A percentile compares a stretch with the other conserved stretches of the same genome.
phyloP scores from a whole-genome alignment of 2,113 vertebrate species.

The Ochotona curzoniae region DNA sequence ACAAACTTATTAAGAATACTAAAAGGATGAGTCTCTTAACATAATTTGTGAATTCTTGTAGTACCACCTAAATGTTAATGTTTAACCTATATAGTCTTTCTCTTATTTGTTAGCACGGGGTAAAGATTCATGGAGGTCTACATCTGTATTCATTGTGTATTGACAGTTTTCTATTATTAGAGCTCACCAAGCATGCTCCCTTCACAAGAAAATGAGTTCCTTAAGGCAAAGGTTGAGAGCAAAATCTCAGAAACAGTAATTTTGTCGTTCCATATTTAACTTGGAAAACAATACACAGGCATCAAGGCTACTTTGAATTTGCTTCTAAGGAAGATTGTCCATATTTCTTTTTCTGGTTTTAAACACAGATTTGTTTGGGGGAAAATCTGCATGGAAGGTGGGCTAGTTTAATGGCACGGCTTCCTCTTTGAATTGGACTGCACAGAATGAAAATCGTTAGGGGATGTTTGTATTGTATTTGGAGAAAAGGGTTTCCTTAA shows the following conservation, averaged over 20 bases:
- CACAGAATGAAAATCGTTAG: constrained; percentile 78
- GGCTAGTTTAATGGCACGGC: constrained; percentile 55
- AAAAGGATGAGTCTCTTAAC: not conserved
- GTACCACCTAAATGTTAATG: not conserved
- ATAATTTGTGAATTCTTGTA: not conserved
- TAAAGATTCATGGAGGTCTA: not conserved
- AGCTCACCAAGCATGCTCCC: constrained; percentile 57
- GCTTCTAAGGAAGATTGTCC: constrained; percentile 68
- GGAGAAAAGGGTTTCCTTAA: constrained; percentile 72
- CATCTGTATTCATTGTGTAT: constrained; percentile 37
- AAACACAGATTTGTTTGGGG: not conserved
- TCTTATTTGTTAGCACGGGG: not conserved
- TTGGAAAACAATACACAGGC: constrained; percentile 61
- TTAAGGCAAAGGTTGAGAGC: constrained; percentile 72
- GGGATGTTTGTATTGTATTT: constrained; percentile 76
- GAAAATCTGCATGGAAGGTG: constrained; percentile 51
- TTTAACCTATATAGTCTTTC: not conserved
- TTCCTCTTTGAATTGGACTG: constrained; percentile 78
- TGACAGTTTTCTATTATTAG: constrained; percentile 68
- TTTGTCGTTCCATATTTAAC: constrained; percentile 69
- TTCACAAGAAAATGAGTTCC: constrained; percentile 70
- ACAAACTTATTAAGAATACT: not conserved
- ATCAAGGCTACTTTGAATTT: constrained; percentile 65
- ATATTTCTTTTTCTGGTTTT: not conserved
- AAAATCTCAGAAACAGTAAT: constrained; percentile 31